These are phyloP conservation scores for Nilaparvata lugens DNA, from an alignment of 1,140 invertebrate genomes.

Conservation along the genomic window DNA sequence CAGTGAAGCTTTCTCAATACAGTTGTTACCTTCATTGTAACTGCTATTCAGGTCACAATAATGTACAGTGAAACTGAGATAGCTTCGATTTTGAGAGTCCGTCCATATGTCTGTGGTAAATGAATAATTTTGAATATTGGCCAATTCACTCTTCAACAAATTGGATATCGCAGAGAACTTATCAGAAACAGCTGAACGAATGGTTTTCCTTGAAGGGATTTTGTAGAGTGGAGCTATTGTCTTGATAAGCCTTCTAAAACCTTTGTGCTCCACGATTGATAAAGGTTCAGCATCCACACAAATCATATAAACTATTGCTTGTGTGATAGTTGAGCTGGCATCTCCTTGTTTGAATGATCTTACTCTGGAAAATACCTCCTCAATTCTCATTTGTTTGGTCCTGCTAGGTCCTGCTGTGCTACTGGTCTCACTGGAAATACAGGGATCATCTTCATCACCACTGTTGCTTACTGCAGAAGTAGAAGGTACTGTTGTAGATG, in stretches of 20 bases:
- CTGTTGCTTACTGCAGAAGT: too few species aligned
- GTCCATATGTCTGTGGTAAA: conserved; percentile 31
- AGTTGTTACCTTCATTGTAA: conserved; percentile 18
- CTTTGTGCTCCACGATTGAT: conserved; percentile 32
- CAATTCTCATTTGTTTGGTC: background rate
- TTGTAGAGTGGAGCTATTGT: conserved; percentile 32
- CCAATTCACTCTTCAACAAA: conserved; percentile 24
- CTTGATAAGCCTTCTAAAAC: conserved; percentile 34
- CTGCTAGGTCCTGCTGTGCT: too few species aligned
- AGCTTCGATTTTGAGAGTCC: conserved; percentile 26
- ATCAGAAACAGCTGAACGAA: conserved; percentile 23
- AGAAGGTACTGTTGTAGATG: too few species aligned
- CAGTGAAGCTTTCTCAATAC: conserved; percentile 15
- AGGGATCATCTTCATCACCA: too few species aligned
- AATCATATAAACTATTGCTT: conserved; percentile 29
- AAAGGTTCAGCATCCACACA: conserved; percentile 34
- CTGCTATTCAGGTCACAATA: background rate
- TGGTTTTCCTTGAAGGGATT: conserved; percentile 27
- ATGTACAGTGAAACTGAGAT: conserved; percentile 23
- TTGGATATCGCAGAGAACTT: conserved; percentile 31
- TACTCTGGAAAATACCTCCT: conserved; percentile 7
- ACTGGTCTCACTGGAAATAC: too few species aligned
- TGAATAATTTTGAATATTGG: conserved; percentile 16
- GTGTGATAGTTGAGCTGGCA: conserved; percentile 13
- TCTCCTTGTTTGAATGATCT: conserved; percentile 12